A percentile compares a stretch with the other conserved stretches of the same genome.
Evolutionary conservation across 2,888 invertebrate species (phyloP).

Genomic region (Aspidapion aeneum): DNA sequence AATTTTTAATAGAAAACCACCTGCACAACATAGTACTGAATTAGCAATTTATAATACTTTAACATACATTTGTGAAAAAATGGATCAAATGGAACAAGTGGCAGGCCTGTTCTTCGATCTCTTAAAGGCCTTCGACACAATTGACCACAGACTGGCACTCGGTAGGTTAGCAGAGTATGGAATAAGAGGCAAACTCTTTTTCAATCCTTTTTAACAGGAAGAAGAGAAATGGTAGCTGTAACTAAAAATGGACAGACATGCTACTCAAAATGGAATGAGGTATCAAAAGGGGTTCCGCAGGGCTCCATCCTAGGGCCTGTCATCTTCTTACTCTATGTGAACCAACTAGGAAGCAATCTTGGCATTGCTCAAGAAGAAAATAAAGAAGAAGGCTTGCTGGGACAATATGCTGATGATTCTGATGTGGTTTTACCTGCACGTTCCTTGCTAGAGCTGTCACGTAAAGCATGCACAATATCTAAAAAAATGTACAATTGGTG

Average conservation of each 20-base stretch:
- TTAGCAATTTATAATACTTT: not conserved
- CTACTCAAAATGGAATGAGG: not conserved
- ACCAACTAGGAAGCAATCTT: not conserved
- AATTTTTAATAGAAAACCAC: not conserved
- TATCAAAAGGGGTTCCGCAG: too few species aligned
- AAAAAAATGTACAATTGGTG: not conserved
- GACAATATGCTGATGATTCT: too few species aligned
- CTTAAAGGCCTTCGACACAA: not conserved
- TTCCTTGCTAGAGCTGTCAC: not conserved
- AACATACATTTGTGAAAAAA: not conserved
- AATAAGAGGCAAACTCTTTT: not conserved
- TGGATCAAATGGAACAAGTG: not conserved
- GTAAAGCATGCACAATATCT: not conserved
- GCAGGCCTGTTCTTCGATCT: not conserved
- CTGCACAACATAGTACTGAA: not conserved
- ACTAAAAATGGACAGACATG: not conserved
- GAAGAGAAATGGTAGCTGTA: not conserved
- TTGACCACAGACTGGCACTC: not conserved
- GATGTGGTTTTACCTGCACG: too few species aligned
- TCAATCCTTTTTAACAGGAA: not conserved
- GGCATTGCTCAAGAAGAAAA: not conserved
- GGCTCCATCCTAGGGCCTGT: not conserved
- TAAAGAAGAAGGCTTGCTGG: too few species aligned
- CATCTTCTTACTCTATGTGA: not conserved
- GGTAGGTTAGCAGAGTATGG: not conserved